A percentile compares a stretch with the other conserved stretches of the same genome.
phyloP scores from a whole-genome alignment of 2,888 invertebrate species.

The Macrosoma leucophasiata region DNA sequence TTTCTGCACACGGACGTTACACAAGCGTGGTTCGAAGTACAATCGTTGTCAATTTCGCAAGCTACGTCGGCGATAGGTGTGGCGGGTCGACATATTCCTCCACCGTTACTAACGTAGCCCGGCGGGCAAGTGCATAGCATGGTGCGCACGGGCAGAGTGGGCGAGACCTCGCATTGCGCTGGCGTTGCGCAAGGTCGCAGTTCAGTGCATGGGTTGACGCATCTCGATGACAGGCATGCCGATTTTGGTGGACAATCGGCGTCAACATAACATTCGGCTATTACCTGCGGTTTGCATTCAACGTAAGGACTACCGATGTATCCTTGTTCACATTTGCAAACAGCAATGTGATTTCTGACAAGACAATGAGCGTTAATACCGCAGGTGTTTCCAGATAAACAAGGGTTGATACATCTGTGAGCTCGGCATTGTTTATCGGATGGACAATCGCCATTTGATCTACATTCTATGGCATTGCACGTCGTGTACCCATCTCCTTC shows the following conservation, averaged over 20 bases:
- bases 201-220: conserved; percentile 87
- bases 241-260: conserved; percentile 86
- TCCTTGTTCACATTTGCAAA: conserved; percentile 89
- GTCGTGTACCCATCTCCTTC: conserved; percentile 85
- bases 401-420: conserved; percentile 90
- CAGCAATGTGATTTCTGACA: conserved; percentile 86
- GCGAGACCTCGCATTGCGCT: conserved; percentile 86
- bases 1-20: conserved; percentile 86
- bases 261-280: conserved; percentile 86
- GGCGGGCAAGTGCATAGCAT: conserved; percentile 94
- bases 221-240: conserved; percentile 88
- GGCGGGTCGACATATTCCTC: conserved; percentile 87
- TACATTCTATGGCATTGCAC: conserved; percentile 88
- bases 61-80: conserved; percentile 77
- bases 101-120: conserved; percentile 90
- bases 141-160: conserved; percentile 88
- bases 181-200: conserved; percentile 87
- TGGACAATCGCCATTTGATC: conserved; percentile 91
- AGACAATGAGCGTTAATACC: conserved; percentile 86
- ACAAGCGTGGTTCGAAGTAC: conserved; percentile 86
- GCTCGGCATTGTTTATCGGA: conserved; percentile 89
- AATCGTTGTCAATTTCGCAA: conserved; percentile 86
- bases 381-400: conserved; percentile 85
- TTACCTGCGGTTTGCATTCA: conserved; percentile 83
- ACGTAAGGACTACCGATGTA: conserved; percentile 88